Conservation (phyloP, 2,113 vertebrate genomes). For the Corydoras maculifer region DNA sequence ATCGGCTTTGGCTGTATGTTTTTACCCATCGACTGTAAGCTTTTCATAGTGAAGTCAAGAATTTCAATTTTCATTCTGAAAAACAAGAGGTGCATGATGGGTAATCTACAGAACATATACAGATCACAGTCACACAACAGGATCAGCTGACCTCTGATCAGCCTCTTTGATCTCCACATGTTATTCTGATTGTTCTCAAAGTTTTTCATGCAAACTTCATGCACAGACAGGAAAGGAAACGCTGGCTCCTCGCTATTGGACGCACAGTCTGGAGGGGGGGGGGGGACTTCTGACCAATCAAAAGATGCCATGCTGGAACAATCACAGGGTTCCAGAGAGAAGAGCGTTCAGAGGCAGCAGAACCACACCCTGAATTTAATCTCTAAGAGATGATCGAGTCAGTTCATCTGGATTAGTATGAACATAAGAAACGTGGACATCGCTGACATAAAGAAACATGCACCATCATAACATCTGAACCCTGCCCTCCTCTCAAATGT, state of each 20-base stretch:
- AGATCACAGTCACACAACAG: background rate
- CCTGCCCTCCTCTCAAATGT: no score
- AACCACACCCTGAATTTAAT: conserved; percentile 16
- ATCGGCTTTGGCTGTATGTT: conserved; percentile 19
- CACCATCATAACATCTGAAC: no score
- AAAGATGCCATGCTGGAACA: conserved; percentile 44
- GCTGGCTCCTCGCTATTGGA: conserved; percentile 42
- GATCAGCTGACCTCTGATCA: background rate
- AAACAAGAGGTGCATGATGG: conserved; percentile 80
- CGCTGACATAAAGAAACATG: no score
- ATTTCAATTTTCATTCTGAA: conserved; percentile 97
- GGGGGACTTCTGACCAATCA: conserved; percentile 42
- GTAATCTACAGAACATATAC: conserved; percentile 58
- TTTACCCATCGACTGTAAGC: conserved; percentile 56
- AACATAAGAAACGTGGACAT: background rate
- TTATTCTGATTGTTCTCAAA: background rate
- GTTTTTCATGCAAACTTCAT: conserved; percentile 15
- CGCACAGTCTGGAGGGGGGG: conserved; percentile 13
- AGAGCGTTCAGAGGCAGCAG: conserved; percentile 3
- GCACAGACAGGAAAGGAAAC: conserved; percentile 33
- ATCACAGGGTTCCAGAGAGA: conserved; percentile 25
- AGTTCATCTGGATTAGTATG: background rate
- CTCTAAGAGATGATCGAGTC: no score
- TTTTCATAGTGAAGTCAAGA: conserved; percentile 80
- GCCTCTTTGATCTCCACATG: background rate